Evolutionary conservation across 2,888 invertebrate genomes (phyloP).

Genomic region (Rhorus exstirpatorius): DNA sequence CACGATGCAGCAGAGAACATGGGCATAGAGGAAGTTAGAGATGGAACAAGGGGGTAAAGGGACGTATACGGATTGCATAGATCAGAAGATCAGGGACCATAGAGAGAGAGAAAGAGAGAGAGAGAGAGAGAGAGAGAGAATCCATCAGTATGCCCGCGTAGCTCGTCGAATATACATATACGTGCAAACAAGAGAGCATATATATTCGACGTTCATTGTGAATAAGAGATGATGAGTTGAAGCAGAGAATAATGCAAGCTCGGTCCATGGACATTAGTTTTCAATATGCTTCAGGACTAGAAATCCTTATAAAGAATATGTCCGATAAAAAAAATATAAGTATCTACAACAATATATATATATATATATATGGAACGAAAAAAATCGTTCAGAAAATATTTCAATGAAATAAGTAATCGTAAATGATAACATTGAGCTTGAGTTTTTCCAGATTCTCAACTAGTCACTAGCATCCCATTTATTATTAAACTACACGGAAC

Average conservation of each 20-base stretch:
- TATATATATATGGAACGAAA: too few relatives aligned
- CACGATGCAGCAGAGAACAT: constrained; percentile 33
- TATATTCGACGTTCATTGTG: constrained; percentile 1
- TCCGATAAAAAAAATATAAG: too few relatives aligned
- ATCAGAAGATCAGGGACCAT: not conserved
- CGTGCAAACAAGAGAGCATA: constrained; percentile 25
- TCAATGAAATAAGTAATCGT: too few relatives aligned
- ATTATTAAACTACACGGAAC: not conserved
- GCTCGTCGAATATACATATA: constrained; percentile 56
- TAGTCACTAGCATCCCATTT: not conserved
- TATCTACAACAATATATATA: too few relatives aligned
- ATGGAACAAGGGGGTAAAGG: constrained; percentile 14
- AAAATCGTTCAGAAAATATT: too few relatives aligned
- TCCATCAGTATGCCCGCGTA: constrained; percentile 21
- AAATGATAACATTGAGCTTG: not conserved
- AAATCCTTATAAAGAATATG: too few relatives aligned
- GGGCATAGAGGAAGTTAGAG: constrained; percentile 33
- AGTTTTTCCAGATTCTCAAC: not conserved
- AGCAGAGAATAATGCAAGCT: not conserved
- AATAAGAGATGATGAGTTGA: not conserved
- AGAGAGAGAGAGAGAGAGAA: not conserved
- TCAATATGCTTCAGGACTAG: not conserved
- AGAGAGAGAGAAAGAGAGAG: not conserved
- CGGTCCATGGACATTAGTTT: not conserved
- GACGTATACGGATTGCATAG: constrained; percentile 10